Evolutionary conservation across 2,888 invertebrate species (phyloP).

Genomic region (Drosophila kuntzei): DNA sequence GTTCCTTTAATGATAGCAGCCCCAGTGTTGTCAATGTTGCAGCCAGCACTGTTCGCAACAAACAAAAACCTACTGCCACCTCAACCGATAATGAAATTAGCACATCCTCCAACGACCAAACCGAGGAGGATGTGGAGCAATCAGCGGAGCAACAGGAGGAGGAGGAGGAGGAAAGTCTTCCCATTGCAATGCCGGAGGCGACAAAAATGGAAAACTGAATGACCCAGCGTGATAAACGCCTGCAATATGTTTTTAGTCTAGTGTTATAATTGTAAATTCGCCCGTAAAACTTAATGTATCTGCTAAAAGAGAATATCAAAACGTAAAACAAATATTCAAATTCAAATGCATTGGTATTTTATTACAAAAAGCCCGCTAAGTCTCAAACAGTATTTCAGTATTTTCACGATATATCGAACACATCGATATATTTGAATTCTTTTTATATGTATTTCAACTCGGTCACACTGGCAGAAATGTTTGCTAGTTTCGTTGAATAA

Average conservation of each 20-base stretch:
- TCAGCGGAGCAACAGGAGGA: conserved; percentile 31
- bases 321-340: not conserved
- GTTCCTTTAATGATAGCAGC: conserved; percentile 24
- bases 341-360: conserved; percentile 1
- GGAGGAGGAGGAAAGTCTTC: conserved; percentile 24
- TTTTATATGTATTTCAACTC: not conserved
- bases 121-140: conserved; percentile 24
- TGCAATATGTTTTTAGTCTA: conserved; percentile 37
- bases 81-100: not conserved
- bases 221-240: conserved; percentile 5
- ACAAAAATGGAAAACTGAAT: conserved; percentile 30
- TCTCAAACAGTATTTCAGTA: not conserved
- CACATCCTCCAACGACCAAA: not conserved
- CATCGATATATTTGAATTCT: not conserved
- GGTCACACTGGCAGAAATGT: conserved; percentile 11
- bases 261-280: conserved; percentile 22
- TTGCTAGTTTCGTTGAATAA: conserved; percentile 23
- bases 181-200: not conserved
- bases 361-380: not conserved
- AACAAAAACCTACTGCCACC: not conserved
- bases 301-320: not conserved
- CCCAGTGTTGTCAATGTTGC: conserved; percentile 42
- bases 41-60: not conserved
- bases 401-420: not conserved
- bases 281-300: conserved; percentile 15